Evolutionary conservation across 2,797 vertebrate genomes (phyloP).

Genomic region (Pipistrellus nathusii): DNA sequence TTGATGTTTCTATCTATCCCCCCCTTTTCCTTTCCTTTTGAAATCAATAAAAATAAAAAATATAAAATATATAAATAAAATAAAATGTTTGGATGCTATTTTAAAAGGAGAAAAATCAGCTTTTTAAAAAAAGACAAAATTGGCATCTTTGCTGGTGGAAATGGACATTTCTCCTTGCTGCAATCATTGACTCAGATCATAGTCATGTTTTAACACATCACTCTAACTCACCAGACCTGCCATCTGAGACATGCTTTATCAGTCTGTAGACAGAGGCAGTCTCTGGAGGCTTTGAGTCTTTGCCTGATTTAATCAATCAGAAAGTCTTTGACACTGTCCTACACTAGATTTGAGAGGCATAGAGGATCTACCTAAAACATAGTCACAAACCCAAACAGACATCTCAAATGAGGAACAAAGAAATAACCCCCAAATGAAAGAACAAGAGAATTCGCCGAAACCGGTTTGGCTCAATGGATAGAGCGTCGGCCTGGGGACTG

Average conservation of each 20-base stretch:
- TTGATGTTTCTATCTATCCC: not conserved
- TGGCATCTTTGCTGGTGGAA: not conserved
- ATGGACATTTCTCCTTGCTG: not conserved
- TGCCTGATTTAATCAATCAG: too few species aligned
- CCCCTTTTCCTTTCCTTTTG: not conserved
- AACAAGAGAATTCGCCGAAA: too few species aligned
- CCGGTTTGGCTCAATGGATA: too few species aligned
- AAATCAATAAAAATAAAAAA: not conserved
- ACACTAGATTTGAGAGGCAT: too few species aligned
- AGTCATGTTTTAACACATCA: not conserved
- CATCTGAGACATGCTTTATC: not conserved
- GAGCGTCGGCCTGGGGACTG: too few species aligned
- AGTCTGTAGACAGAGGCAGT: too few species aligned
- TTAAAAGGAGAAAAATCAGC: not conserved
- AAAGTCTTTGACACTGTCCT: too few species aligned
- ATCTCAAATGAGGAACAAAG: too few species aligned
- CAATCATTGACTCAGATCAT: not conserved
- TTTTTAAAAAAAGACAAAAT: conserved; percentile 46
- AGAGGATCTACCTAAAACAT: too few species aligned
- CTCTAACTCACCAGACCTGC: not conserved
- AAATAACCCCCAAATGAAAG: too few species aligned
- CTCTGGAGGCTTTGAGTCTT: too few species aligned
- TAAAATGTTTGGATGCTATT: not conserved
- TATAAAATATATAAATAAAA: not conserved
- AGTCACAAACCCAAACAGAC: too few species aligned